Evolutionary conservation across 1,140 invertebrate genomes (phyloP), one percentile per base, ranked within the genome.

Genomic region (Drosophila virilis): DNA sequence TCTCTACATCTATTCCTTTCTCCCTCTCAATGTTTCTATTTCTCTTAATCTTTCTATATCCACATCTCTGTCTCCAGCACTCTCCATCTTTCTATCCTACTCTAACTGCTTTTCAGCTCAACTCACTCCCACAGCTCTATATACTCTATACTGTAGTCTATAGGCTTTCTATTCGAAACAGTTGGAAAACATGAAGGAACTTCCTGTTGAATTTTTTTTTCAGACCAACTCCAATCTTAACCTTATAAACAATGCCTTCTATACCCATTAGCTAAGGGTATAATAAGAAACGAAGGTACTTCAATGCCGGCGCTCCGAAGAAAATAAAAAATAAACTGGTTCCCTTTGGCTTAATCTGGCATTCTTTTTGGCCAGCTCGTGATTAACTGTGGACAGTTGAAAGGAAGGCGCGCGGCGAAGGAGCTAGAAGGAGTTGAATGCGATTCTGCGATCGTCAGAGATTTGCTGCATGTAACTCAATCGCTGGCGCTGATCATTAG

Each of bases 381-480:
- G 83, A 86, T 86, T 88, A 86, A 86, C 83, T 86, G 79, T 83
- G 78, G 84, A 86, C 84, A 83, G 84, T 69, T 82, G 52, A 76
- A 28, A 71, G 61, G 58, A 55, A 75, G 67, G 62, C 67, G 43
- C 46, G 50, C 51, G 43, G 38, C 8, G 15, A 13, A 33, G 43
- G 38, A 45, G 46, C 6, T 38, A 15, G 15, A 45, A 28, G 9
- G 22, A 57, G 50, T 50, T 48, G 61, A 66, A 28, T 54, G 42
- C 38, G 46, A 54, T 51, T 48, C 50, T 33, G 50, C 45, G 78
- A 85, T 85, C 82, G 60, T 40, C 71, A 82, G 51, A 86, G 82
- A 86, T 83, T 83, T 85, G 79, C 64, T 72, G 69, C 83, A 89
- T 83, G 83, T 86, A 86, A 86, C 83, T 86, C 83, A 86, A 86